Evolutionary conservation across 2,797 vertebrate genomes (phyloP), one percentile per base, ranked within the genome.

Genomic region (Muraenolepis orangiensis): DNA sequence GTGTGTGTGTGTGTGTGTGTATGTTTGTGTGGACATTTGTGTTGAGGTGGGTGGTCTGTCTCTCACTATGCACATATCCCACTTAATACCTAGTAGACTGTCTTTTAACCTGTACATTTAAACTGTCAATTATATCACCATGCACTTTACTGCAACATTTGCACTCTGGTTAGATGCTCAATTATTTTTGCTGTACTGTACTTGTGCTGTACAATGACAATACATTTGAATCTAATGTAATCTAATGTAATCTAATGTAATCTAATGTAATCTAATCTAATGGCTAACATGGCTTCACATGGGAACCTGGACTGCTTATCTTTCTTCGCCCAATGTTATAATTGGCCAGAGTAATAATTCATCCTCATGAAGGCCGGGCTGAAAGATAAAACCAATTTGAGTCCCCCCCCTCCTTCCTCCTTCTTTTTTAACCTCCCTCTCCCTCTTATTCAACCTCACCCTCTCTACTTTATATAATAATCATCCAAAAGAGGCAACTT

Each of bases 301-400:
- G n/a, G n/a, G n/a, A n/a, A n/a, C n/a, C n/a, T n/a, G n/a, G n/a
- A n/a, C 29, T 20, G 76, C 80, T 78, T 80, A 74, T 82, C 76
- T 84, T 82, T 78, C 72, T 72, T 82, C 68, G 38, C 68, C 30
- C 20, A n/a, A n/a, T n/a, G n/a, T n/a, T n/a, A n/a, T 57, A 57
- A 57, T 57, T 57, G 51, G 51, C 51, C 20, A 23, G 23, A 57
- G 7, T n/a, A 57, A 74, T 87, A 84, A 88, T 91, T 86, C 75
- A 85, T 89, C 82, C 82, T 88, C 84, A 87, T 87, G 85, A 88
- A 78, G 75, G 69, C 82, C 76, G 85, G 80, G 81, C 75, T 84
- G 80, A 84, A 88, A 85, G 82, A 88, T 78, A 86, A 82, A 77
- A 69, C 74, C 78, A 78, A 80, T 81, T 79, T 81, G 74, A 79